Conservation (phyloP, 2,888 invertebrate species). For the Tiphia femorata region DNA sequence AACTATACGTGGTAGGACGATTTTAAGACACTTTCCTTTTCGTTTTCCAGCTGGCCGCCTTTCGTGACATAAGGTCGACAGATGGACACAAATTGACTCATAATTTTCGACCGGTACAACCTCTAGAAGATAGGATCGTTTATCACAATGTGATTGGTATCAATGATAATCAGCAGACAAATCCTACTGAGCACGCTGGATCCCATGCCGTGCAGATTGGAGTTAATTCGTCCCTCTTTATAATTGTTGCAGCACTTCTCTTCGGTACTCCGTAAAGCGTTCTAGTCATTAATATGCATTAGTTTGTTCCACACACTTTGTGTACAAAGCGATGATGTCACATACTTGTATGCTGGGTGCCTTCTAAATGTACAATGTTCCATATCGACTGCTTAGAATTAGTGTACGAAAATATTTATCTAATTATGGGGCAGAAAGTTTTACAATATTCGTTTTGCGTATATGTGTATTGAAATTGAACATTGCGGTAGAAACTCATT, state of each 20-base stretch:
- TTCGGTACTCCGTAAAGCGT: not conserved
- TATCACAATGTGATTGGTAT: constrained; percentile 71
- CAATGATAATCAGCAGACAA: not conserved
- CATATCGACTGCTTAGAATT: too few relatives aligned
- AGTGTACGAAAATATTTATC: too few relatives aligned
- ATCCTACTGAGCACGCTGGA: not conserved
- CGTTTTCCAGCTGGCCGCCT: constrained; percentile 80
- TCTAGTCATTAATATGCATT: constrained; percentile 27
- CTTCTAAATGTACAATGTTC: too few relatives aligned
- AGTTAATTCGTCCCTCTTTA: not conserved
- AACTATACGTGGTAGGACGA: not conserved
- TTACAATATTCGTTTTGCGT: too few relatives aligned
- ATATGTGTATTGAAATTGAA: too few relatives aligned
- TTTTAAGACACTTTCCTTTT: constrained; percentile 13
- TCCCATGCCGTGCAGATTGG: not conserved
- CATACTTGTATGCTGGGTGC: too few relatives aligned
- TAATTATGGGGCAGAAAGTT: too few relatives aligned
- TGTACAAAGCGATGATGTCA: too few relatives aligned
- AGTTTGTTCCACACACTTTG: too few relatives aligned
- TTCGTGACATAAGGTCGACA: constrained; percentile 77
- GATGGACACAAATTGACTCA: constrained; percentile 78
- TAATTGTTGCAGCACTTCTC: not conserved
- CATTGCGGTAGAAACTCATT: too few relatives aligned
- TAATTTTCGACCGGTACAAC: constrained; percentile 87
- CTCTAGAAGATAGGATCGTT: constrained; percentile 78